Conservation (phyloP, 2,888 invertebrate species). For the Apoda limacodes region DNA sequence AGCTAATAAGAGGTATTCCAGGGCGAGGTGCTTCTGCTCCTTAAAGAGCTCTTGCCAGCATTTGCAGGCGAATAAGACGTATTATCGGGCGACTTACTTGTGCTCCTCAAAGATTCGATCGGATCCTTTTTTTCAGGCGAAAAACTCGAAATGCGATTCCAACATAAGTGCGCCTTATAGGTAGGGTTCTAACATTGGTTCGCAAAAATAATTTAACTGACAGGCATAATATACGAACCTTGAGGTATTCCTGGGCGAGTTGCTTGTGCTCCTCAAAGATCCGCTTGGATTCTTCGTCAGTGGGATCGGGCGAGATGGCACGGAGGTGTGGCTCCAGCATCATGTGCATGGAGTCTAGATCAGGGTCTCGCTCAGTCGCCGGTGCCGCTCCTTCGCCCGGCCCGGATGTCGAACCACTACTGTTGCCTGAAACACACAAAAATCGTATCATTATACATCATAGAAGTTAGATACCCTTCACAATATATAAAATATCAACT, state of each 20-base stretch:
- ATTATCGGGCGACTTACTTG: no score
- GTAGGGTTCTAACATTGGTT: background rate
- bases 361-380: conserved; percentile 64
- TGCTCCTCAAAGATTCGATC: no score
- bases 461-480: no score
- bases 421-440: conserved; percentile 45
- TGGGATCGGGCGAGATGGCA: conserved; percentile 86
- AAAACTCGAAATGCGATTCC: no score
- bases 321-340: conserved; percentile 84
- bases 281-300: conserved; percentile 80
- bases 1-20: no score
- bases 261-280: conserved; percentile 92
- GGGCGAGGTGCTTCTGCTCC: no score
- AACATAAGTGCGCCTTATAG: no score
- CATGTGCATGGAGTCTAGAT: conserved; percentile 78
- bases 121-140: no score
- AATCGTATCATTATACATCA: background rate
- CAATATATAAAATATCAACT: no score
- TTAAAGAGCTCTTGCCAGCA: no score
- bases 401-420: conserved; percentile 41
- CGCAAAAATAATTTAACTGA: background rate
- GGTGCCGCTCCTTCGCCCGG: conserved; percentile 39
- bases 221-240: conserved; percentile 66
- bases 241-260: conserved; percentile 88
- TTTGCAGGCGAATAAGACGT: no score